Evolutionary conservation across 2,113 vertebrate genomes (phyloP).

Genomic region (Diadophis punctatus): DNA sequence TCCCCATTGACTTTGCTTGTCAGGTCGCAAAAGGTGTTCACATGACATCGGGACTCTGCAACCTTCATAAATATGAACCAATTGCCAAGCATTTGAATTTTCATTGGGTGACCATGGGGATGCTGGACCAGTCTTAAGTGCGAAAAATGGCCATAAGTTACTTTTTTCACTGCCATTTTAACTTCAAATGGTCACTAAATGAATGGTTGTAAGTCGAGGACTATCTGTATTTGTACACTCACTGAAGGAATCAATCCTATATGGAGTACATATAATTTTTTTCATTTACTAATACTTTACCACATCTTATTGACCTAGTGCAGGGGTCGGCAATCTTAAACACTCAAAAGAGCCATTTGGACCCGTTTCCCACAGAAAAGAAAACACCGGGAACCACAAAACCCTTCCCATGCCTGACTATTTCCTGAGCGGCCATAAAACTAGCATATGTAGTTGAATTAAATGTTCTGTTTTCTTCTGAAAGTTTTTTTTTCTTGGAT

Average conservation of each 20-base stretch:
- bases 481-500: no score
- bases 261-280: background rate
- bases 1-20: background rate
- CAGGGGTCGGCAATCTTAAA: background rate
- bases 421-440: no score
- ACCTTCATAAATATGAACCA: background rate
- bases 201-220: background rate
- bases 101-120: background rate
- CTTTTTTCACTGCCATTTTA: background rate
- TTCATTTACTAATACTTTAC: background rate
- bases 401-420: no score
- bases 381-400: no score
- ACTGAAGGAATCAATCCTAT: background rate
- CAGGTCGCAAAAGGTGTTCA: background rate
- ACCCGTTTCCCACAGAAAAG: no score
- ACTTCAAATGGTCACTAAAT: background rate
- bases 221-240: background rate
- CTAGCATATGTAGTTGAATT: no score
- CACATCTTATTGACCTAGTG: background rate
- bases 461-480: no score
- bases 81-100: background rate
- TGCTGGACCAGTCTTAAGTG: background rate
- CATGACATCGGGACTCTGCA: background rate
- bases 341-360: no score
- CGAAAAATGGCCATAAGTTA: background rate